Evolutionary conservation across 2,888 invertebrate species (phyloP).

Genomic region (Heliconius charithonia): DNA sequence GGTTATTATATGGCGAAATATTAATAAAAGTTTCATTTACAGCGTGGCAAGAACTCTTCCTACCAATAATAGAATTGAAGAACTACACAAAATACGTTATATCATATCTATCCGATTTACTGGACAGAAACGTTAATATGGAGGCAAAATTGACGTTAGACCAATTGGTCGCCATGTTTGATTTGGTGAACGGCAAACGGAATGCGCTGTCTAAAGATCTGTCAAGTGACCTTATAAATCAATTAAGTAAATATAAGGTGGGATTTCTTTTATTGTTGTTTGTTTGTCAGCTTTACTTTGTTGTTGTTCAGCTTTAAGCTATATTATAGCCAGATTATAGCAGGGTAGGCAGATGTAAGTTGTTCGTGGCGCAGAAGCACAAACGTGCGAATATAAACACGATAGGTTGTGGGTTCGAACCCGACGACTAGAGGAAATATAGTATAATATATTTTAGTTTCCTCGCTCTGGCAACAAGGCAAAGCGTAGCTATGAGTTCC

Average conservation of each 20-base stretch:
- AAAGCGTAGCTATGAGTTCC: too few relatives aligned
- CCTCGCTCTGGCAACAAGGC: too few relatives aligned
- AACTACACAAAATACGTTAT: conserved; percentile 87
- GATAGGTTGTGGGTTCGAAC: too few relatives aligned
- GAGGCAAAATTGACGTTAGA: conserved; percentile 77
- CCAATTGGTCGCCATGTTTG: conserved; percentile 85
- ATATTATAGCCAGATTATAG: not conserved
- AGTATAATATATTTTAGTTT: too few relatives aligned
- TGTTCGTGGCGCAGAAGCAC: too few relatives aligned
- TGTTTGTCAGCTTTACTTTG: too few relatives aligned
- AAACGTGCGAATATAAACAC: too few relatives aligned
- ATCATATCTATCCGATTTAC: conserved; percentile 83
- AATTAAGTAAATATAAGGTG: conserved; percentile 84
- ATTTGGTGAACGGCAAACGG: conserved; percentile 83
- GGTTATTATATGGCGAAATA: not conserved
- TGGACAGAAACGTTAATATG: conserved; percentile 71
- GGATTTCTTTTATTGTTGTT: conserved; percentile 46
- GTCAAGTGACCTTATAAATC: conserved; percentile 80
- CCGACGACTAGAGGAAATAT: too few relatives aligned
- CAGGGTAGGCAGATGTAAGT: not conserved
- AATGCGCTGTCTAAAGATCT: conserved; percentile 82
- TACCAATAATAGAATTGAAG: conserved; percentile 88
- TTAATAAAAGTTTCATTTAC: conserved; percentile 53
- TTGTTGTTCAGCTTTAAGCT: not conserved
- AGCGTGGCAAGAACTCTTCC: conserved; percentile 90